Percentiles rank a stretch among this genome's conserved stretches.
phyloP scores from a whole-genome alignment of 2,797 vertebrate genomes.

The Diplodus puntazzo region DNA sequence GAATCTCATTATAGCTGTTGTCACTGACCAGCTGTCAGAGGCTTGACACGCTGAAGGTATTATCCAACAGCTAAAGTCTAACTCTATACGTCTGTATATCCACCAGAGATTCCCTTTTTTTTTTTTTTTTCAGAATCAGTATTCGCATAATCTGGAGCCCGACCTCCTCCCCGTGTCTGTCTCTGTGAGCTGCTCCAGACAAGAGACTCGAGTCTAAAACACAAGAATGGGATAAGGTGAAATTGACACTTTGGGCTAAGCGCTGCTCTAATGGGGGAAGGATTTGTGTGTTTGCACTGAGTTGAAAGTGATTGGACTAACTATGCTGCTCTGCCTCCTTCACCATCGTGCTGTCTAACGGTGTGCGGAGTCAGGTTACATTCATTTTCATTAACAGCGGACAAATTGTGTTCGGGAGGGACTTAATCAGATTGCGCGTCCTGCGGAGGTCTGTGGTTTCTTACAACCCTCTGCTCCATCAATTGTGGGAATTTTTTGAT shows the following conservation, averaged over 20 bases:
- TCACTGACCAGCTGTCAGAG: slow-evolving; percentile 25
- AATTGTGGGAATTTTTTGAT: slow-evolving; percentile 63
- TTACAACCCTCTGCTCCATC: slow-evolving; percentile 60
- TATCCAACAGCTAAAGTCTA: not conserved
- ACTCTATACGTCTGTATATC: not conserved
- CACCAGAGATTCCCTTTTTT: not conserved
- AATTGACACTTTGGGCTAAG: slow-evolving; percentile 3
- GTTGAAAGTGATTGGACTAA: slow-evolving; percentile 12
- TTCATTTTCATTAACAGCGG: slow-evolving; percentile 73
- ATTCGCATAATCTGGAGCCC: not conserved
- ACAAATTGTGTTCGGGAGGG: slow-evolving; percentile 70
- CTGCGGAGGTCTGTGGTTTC: slow-evolving; percentile 64
- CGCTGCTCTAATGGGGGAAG: slow-evolving; percentile 16
- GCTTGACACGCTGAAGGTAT: not conserved
- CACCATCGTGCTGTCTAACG: slow-evolving; percentile 26
- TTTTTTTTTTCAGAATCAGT: not conserved
- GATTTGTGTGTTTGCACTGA: slow-evolving; percentile 19
- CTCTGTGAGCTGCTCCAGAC: not conserved
- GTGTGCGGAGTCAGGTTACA: slow-evolving; percentile 59
- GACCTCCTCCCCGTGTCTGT: not conserved
- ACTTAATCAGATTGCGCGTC: slow-evolving; percentile 74
- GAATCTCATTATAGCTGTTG: slow-evolving; percentile 20
- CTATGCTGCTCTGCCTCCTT: slow-evolving; percentile 25
- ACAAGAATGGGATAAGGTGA: not conserved
- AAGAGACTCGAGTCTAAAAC: not conserved